phyloP scores from a whole-genome alignment of 2,797 vertebrate genomes.

The Pangasius krempfi region DNA sequence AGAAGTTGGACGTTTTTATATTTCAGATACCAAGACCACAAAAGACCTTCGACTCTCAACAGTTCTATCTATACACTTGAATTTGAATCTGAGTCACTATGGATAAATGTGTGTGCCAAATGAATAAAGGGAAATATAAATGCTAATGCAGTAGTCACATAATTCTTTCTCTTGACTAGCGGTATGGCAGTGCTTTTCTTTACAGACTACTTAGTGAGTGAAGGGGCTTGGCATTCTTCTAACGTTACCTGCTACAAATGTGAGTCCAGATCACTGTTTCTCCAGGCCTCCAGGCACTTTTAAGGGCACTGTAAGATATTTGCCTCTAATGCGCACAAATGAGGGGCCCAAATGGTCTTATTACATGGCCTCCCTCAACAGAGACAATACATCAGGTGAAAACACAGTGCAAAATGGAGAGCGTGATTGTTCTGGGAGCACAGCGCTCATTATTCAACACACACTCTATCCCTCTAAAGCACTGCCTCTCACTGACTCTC shows the following conservation, averaged over 20 bases:
- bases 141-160: conserved; percentile 20
- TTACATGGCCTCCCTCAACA: conserved; percentile 78
- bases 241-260: conserved; percentile 62
- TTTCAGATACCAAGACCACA: not conserved
- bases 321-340: conserved; percentile 77
- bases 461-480: conserved; percentile 55
- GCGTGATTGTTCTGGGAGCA: conserved; percentile 81
- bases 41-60: conserved; percentile 9
- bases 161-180: conserved; percentile 28
- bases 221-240: conserved; percentile 47
- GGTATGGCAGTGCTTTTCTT: conserved; percentile 13
- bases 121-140: conserved; percentile 12
- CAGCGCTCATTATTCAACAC: conserved; percentile 78
- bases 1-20: not conserved
- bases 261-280: conserved; percentile 62
- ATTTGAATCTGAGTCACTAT: not conserved
- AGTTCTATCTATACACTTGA: not conserved
- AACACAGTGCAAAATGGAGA: conserved; percentile 75
- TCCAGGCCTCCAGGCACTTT: conserved; percentile 73
- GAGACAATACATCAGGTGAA: conserved; percentile 75
- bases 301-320: conserved; percentile 75
- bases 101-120: conserved; percentile 24
- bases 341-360: conserved; percentile 80
- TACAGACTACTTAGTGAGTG: conserved; percentile 28
- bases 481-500: conserved; percentile 32